Conservation (phyloP, 2,797 vertebrate species). For the Mormyrops attenuatus region DNA sequence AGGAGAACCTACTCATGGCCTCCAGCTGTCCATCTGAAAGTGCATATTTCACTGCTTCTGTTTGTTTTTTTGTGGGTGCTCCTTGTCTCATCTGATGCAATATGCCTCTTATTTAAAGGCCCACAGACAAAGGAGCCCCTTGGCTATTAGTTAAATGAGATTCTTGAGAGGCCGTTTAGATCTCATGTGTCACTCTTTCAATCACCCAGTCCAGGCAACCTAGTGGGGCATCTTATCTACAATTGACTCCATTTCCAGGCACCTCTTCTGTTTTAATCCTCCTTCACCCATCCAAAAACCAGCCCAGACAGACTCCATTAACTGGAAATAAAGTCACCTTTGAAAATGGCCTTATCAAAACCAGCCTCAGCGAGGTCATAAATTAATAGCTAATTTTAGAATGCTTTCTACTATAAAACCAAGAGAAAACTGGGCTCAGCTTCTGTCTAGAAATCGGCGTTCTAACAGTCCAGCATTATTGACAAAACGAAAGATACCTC, state of each 20-base stretch:
- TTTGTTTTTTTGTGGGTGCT: neutral
- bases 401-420: neutral
- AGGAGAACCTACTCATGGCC: neutral
- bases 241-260: neutral
- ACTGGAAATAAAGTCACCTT: neutral
- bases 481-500: neutral
- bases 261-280: neutral
- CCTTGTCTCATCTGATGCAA: neutral
- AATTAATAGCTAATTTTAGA: constrained; percentile 11
- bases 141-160: neutral
- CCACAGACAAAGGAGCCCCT: neutral
- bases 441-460: neutral
- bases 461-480: neutral
- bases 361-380: neutral
- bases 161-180: neutral
- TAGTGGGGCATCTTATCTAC: neutral
- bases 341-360: constrained; percentile 6
- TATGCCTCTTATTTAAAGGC: neutral
- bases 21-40: neutral
- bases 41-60: neutral
- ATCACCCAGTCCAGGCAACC: neutral
- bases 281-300: neutral
- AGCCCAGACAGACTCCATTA: neutral
- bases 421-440: neutral
- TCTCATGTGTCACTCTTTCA: neutral